Evolutionary conservation across 2,113 vertebrate species (phyloP).

Genomic region (Carassius auratus): DNA sequence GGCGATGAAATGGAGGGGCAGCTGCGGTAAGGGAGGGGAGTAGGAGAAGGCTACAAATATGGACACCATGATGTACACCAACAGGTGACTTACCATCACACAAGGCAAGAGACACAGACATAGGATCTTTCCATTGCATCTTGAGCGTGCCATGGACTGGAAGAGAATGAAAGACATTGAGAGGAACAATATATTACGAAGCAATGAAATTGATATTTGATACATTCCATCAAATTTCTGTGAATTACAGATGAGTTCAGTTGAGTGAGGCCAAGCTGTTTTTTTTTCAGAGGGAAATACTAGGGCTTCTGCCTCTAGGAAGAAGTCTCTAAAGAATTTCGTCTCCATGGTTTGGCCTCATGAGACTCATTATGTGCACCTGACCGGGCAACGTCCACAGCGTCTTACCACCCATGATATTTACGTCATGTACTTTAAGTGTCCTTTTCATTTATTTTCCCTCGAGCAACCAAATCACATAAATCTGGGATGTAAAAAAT

Average conservation of each 20-base stretch:
- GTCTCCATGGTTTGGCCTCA: constrained; percentile 71
- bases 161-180: constrained; percentile 1
- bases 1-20: constrained; percentile 72
- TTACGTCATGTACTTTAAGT: constrained; percentile 64
- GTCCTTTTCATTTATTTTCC: neutral
- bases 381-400: constrained; percentile 58
- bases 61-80: constrained; percentile 75
- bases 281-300: neutral
- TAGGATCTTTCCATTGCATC: constrained; percentile 71
- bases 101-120: constrained; percentile 79
- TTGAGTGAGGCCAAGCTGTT: neutral
- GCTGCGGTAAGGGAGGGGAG: constrained; percentile 68
- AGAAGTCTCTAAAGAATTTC: constrained; percentile 54
- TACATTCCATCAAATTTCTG: neutral
- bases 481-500: neutral
- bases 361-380: constrained; percentile 71
- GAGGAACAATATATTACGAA: neutral
- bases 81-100: constrained; percentile 78
- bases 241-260: neutral
- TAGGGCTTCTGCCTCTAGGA: constrained; percentile 22
- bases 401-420: constrained; percentile 58
- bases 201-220: neutral
- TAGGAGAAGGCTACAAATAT: constrained; percentile 78
- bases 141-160: constrained; percentile 74
- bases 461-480: neutral